Conservation (phyloP, 1,140 invertebrate genomes). For the Aphis craccivora region DNA sequence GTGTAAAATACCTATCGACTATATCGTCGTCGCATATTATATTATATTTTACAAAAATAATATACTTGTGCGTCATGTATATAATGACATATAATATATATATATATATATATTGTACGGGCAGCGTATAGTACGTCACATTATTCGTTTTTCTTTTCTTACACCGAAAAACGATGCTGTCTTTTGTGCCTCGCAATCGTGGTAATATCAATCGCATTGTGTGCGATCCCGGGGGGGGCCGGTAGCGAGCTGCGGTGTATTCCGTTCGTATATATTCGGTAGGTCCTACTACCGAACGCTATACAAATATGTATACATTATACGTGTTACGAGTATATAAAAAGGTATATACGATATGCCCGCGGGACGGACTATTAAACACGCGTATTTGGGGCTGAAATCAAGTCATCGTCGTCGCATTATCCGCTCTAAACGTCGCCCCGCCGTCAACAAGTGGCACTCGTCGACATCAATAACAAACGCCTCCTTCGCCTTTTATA, state of each 20-base stretch:
- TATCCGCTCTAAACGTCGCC: not conserved
- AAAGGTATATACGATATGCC: not conserved
- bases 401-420: not conserved
- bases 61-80: no score
- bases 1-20: not conserved
- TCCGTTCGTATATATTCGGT: not conserved
- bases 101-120: not conserved
- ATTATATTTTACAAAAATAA: no score
- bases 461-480: not conserved
- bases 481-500: not conserved
- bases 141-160: not conserved
- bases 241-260: not conserved
- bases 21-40: not conserved
- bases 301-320: not conserved
- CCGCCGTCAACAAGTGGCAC: conserved; percentile 23
- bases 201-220: conserved; percentile 18
- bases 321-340: not conserved
- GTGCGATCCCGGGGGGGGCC: not conserved
- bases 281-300: not conserved
- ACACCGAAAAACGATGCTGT: not conserved
- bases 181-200: not conserved
- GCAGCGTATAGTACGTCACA: not conserved
- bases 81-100: no score
- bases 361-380: not conserved
- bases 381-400: conserved; percentile 31